Percentiles rank a stretch among this genome's conserved stretches.
Evolutionary conservation across 1,140 invertebrate species (phyloP).

Genomic region (Apolygus lucorum): DNA sequence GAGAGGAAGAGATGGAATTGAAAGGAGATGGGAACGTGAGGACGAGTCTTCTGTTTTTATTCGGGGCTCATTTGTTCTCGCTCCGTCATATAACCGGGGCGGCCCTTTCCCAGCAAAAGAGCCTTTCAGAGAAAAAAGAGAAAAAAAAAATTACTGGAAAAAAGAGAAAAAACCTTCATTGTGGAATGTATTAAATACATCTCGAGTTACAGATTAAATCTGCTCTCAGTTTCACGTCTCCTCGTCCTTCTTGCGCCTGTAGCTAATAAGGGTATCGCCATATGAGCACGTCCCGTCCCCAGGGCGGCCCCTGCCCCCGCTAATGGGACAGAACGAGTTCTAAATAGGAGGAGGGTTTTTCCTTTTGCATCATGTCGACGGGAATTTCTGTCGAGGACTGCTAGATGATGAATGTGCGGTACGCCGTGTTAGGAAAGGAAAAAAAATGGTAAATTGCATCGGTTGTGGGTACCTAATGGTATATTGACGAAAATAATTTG

Average conservation of each 20-base stretch:
- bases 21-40: not conserved
- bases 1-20: not conserved
- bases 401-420: too few species aligned
- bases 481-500: too few species aligned
- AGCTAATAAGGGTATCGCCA: not conserved
- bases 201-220: slow-evolving; percentile 10
- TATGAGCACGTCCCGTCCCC: not conserved
- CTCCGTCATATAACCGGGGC: slow-evolving; percentile 4
- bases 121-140: not conserved
- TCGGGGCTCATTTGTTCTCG: slow-evolving; percentile 12
- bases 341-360: not conserved
- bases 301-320: not conserved
- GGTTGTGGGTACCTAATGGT: too few species aligned
- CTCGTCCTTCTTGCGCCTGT: not conserved
- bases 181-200: slow-evolving; percentile 7
- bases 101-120: not conserved
- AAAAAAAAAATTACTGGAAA: not conserved
- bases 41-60: slow-evolving; percentile 5
- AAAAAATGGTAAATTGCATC: too few species aligned
- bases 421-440: too few species aligned
- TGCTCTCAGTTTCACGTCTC: not conserved
- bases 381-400: too few species aligned
- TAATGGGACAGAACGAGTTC: not conserved
- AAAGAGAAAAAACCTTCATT: not conserved
- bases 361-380: not conserved